A percentile compares a stretch with the other conserved stretches of the same genome.
These are phyloP conservation scores for Edolisoma coerulescens DNA, from an alignment of 2,113 vertebrate genomes.

Conservation along the genomic window DNA sequence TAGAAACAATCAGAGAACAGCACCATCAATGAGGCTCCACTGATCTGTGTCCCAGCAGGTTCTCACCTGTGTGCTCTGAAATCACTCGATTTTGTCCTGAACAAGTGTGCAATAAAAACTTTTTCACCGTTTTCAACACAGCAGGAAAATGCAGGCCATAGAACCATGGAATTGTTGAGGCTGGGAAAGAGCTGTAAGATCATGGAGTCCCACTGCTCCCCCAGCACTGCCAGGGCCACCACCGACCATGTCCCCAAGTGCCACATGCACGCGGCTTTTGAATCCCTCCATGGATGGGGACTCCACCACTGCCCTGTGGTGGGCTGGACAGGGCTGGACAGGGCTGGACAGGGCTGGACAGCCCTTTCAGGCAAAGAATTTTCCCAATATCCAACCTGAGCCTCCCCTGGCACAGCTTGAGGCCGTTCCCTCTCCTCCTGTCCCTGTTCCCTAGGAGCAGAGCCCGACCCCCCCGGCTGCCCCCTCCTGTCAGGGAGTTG, in stretches of 20 bases:
- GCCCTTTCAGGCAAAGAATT: background rate
- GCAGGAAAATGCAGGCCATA: background rate
- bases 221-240: background rate
- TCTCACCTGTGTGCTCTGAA: background rate
- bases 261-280: background rate
- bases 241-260: background rate
- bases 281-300: background rate
- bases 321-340: background rate
- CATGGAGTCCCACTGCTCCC: fast-evolving
- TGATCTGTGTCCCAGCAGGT: background rate
- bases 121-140: background rate
- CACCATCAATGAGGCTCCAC: background rate
- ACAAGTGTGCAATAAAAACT: background rate
- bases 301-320: background rate
- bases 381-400: fast-evolving
- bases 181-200: background rate
- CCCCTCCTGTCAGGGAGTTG: background rate
- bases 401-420: fast-evolving
- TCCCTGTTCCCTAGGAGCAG: background rate
- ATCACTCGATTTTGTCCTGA: background rate
- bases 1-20: background rate
- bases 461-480: fast-evolving
- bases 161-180: background rate
- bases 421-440: background rate
- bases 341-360: background rate